Evolutionary conservation across 2,113 vertebrate genomes (phyloP), one percentile per base, ranked within the genome.

Genomic region (Hemicordylus capensis): DNA sequence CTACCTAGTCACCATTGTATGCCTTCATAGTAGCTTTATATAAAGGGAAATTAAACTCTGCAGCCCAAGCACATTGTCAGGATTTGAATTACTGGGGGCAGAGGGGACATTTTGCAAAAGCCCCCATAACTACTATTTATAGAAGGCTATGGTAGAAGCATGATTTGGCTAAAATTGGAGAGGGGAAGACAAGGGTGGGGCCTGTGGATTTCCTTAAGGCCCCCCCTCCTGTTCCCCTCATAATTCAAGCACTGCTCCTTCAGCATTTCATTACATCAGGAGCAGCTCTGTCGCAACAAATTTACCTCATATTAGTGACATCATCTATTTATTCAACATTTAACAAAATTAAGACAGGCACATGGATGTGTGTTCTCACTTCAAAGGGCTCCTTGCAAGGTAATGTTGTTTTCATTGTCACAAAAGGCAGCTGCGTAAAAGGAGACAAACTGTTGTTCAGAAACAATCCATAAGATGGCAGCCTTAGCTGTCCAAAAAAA

Each of bases 381-480:
- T 37, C 75, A 31, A 42, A 77, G 15, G 34, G 8, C 4, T 63
- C 34, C 58, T 61, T 83, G 64, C 64, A 63, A 70, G 54, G 58
- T 58, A 69, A 72, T 34, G n/a, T 34, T 26, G 17, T 59, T 85
- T 84, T 59, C 7, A 63, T 6, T 48, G 17, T 72, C 24, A 63
- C 22, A 28, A 79, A 81, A 26, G 28, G 2, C 20, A 48, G 76
- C n/a, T 39, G 8, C 11, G 51, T 77, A 20, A 84, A 72, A 82
- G 37, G 28, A 64, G 61, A 51, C 26, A 34, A 42, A 78, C 6
- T 54, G 93, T 91, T 76, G 83, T 84, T 85, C 90, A 6, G 24
- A 5, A 3, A 37, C 54, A 22, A 31, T 83, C 94, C 94, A 89
- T 85, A 4, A 93, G 94, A 91, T 92, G 94, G 94, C 94, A 91